phyloP scores from a whole-genome alignment of 2,113 vertebrate genomes.

The Pelmatolapia mariae region DNA sequence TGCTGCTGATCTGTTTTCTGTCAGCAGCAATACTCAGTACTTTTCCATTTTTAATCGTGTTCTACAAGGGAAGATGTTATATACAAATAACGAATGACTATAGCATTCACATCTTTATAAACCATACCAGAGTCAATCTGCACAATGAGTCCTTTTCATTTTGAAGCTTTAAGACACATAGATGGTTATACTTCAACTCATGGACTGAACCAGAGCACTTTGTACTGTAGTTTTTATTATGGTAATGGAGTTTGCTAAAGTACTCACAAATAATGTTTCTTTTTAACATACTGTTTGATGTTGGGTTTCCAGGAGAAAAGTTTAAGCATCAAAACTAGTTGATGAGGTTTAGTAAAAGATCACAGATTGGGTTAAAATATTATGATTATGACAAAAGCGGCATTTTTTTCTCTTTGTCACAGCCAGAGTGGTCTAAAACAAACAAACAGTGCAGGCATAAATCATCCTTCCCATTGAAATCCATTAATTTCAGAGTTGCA shows the following conservation, averaged over 20 bases:
- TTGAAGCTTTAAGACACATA: not conserved
- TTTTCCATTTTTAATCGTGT: not conserved
- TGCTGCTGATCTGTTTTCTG: not conserved
- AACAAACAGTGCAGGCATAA: not conserved
- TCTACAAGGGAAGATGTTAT: not conserved
- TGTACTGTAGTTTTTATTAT: not conserved
- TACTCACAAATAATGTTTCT: not conserved
- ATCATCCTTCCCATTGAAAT: not conserved
- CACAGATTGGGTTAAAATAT: not conserved
- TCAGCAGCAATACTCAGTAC: not conserved
- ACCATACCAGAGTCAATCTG: not conserved
- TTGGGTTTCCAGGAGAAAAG: not conserved
- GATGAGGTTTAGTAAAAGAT: not conserved
- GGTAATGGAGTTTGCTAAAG: not conserved
- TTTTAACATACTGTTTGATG: not conserved
- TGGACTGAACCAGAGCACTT: not conserved
- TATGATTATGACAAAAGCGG: not conserved
- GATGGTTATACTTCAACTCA: not conserved
- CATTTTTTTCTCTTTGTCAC: not conserved
- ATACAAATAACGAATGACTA: not conserved
- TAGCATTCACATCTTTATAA: not conserved
- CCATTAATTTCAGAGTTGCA: fast-evolving
- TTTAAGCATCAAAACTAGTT: not conserved
- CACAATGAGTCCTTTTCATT: not conserved
- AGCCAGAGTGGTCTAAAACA: not conserved